Conservation (phyloP, 2,888 invertebrate species). For the Galeopsomyia nigrocyanea region DNA sequence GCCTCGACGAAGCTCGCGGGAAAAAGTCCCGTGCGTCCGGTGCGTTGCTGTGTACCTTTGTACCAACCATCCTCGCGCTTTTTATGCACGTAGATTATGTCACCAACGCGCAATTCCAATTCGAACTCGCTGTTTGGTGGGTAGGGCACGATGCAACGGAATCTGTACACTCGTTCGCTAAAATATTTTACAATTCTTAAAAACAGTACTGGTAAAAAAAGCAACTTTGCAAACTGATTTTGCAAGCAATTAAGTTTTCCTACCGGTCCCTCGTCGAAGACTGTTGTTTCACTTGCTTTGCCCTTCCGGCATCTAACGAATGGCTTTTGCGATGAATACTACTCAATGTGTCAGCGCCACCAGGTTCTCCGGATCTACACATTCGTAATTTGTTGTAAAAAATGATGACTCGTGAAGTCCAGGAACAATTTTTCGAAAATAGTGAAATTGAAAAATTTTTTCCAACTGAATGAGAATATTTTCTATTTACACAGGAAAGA, state of each 20-base stretch:
- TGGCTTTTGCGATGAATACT: constrained; percentile 85
- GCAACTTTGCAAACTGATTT: not conserved
- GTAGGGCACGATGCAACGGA: constrained; percentile 93
- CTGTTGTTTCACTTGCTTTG: constrained; percentile 69
- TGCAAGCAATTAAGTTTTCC: constrained; percentile 18
- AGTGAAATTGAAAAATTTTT: constrained; percentile 26
- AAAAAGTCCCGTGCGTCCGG: constrained; percentile 93
- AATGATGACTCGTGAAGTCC: constrained; percentile 11
- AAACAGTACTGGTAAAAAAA: not conserved
- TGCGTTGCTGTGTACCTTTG: constrained; percentile 90
- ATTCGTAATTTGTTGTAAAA: constrained; percentile 8
- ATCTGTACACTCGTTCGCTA: constrained; percentile 73
- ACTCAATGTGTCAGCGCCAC: constrained; percentile 57
- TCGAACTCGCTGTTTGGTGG: constrained; percentile 96
- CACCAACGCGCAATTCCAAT: constrained; percentile 89
- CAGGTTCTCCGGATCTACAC: constrained; percentile 61
- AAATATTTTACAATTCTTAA: constrained; percentile 10
- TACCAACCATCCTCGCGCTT: constrained; percentile 97
- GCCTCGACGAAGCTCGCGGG: constrained; percentile 94
- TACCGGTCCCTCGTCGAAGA: constrained; percentile 69
- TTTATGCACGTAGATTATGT: constrained; percentile 91
- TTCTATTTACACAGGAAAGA: no score
- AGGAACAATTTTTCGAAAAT: constrained; percentile 2
- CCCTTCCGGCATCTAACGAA: constrained; percentile 81
- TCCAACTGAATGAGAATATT: constrained; percentile 5